Evolutionary conservation across 2,888 invertebrate genomes (phyloP).

Genomic region (Callyntrura sp.): DNA sequence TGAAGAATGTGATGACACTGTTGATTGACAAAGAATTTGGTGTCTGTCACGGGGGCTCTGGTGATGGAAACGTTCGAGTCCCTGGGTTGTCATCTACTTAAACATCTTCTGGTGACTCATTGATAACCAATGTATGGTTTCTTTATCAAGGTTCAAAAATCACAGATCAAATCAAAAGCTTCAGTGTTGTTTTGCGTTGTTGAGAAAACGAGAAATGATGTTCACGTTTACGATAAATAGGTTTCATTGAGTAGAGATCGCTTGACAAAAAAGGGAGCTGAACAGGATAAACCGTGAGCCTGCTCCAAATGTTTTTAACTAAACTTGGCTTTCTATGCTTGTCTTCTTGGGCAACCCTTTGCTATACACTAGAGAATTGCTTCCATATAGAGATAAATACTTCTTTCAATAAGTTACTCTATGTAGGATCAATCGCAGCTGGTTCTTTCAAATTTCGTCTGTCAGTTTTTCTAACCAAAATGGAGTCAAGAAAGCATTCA

Average conservation of each 20-base stretch:
- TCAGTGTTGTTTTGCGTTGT: neutral
- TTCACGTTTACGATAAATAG: neutral
- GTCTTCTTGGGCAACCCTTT: neutral
- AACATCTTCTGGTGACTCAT: neutral
- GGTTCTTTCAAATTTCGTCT: neutral
- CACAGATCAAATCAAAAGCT: neutral
- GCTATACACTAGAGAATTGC: neutral
- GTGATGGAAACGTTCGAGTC: neutral
- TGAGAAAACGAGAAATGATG: neutral
- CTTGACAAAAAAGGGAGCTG: neutral
- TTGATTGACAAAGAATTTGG: neutral
- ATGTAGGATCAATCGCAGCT: neutral
- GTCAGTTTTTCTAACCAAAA: conserved; percentile 9
- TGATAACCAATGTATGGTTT: neutral
- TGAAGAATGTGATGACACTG: conserved; percentile 19
- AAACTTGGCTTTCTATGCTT: neutral
- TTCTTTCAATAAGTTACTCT: neutral
- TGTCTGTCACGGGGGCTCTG: neutral
- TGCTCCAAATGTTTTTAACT: conserved; percentile 22
- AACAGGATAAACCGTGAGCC: no score
- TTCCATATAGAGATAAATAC: neutral
- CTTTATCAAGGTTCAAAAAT: neutral
- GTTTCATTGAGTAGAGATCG: neutral
- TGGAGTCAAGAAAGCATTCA: neutral
- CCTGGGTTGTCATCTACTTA: neutral